These are phyloP conservation scores for Calosoma granatense DNA, from an alignment of 1,140 invertebrate species.

Conservation along the genomic window DNA sequence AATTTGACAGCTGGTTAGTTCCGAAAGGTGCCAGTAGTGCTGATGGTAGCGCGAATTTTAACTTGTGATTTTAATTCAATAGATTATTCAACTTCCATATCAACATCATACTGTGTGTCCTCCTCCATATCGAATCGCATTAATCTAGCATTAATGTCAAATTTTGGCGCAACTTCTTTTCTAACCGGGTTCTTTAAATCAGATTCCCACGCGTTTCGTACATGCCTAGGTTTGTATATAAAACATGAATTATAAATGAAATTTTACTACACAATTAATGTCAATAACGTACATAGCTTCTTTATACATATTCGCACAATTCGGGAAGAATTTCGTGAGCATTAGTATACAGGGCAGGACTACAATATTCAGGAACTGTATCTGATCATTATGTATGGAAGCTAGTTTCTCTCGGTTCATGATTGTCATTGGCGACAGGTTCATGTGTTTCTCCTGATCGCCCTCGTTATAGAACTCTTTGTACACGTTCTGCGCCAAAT, in stretches of 20 bases:
- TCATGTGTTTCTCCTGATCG: constrained; percentile 42
- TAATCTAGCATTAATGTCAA: too few species aligned
- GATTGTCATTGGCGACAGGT: constrained; percentile 42
- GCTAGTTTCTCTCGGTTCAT: constrained; percentile 42
- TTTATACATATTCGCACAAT: constrained; percentile 25
- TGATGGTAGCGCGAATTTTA: too few species aligned
- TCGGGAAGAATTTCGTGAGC: constrained; percentile 36
- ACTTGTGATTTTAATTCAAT: too few species aligned
- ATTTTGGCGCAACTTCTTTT: too few species aligned
- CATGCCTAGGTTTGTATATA: constrained; percentile 19
- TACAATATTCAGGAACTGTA: constrained; percentile 44
- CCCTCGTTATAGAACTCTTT: constrained; percentile 36
- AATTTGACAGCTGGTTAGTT: neutral
- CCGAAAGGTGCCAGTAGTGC: too few species aligned
- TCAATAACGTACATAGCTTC: constrained; percentile 21
- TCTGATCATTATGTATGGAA: constrained; percentile 44
- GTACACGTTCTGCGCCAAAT: constrained; percentile 39
- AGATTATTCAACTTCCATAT: too few species aligned
- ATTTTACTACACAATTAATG: neutral
- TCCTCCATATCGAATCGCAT: too few species aligned
- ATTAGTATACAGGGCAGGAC: constrained; percentile 41
- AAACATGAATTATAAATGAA: constrained; percentile 1
- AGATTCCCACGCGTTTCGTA: constrained; percentile 40
- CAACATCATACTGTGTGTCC: too few species aligned
- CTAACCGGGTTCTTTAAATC: too few species aligned